Evolutionary conservation across 37 sponge, comb jelly and placozoan species (phyloP), one percentile per base, ranked within the genome.

Genomic region (Ianthella basta): DNA sequence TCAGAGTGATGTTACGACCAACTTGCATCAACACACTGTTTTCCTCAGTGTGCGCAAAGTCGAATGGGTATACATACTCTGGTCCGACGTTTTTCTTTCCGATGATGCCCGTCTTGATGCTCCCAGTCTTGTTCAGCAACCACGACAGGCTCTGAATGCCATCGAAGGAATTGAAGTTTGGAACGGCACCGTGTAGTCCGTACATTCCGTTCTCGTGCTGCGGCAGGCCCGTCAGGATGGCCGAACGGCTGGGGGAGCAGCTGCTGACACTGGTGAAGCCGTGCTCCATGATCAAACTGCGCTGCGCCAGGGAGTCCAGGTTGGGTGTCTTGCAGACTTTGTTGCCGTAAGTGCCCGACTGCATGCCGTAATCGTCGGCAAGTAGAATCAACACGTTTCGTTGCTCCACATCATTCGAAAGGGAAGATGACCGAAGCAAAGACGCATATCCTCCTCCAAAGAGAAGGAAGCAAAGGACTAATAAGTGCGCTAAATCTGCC

Each of bases 191-290:
- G 53, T 93, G 77, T 16, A 93, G 85, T 3, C 93, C 93, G 59
- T 93, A 93, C 93, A 93, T 93, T 16, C 93, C 93, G 72, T 93
- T 93, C 78, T 93, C 82, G 70, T 93, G 93, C 34, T 93, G 93
- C 1, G 93, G 93, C 14, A 89, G 77, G 10, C 93, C 93, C 4
- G 87, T 87, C 55, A 93, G 41, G 0, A 93, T 93, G 55, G 82
- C 84, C 3, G 93, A 93, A n/a, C 93, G 84, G 81, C 90, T 90
- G 32, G 93, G 90, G 29, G 93, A 93, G 57, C 93, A 93, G 82
- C 93, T 93, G 69, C 90, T 89, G 20, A 93, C 93, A 27, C 90
- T 86, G 0, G 90, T 89, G 85, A 64, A 93, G 40, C 84, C 93
- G 65, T 87, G 67, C 20, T 83, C 55, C 54, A 93, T 81, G 18